Base-by-base conservation (phyloP, 1,140 invertebrate genomes). In the Dendroctonus valens region DNA sequence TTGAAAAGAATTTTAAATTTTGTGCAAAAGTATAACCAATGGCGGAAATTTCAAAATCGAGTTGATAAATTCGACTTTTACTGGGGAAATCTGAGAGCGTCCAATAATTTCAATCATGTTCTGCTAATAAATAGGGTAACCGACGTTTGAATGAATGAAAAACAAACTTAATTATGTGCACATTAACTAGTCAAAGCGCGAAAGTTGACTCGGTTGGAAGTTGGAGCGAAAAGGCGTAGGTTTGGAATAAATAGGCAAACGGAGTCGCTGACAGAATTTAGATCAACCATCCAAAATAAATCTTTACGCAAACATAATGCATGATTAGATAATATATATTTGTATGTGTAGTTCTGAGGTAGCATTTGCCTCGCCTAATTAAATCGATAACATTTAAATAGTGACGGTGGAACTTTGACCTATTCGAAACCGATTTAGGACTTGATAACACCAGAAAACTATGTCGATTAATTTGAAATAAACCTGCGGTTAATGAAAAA, bases 151-250 rank as follows among this genome's bases (percentile, higher is more conserved):
- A 48, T 67, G 50, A 67, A 61, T 55, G 42, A 44, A 55, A 67
- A 67, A 67, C 65, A 67, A 67, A 61, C 65, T 67, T 67, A 57
- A 67, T 67, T 67, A 61, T 61, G 49, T 12, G 51, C 59, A 59
- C 51, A 67, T 67, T 49, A 67, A 61, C 65, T 15, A 67, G 57
- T 67, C 39, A 39, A 38, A 61, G 58, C 41, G 54, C 41, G 38
- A 50, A 41, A 65, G n/a, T 65, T 65, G 41, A 65, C 50, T 52
- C 11, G 59, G 40, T 52, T 49, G 15, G 52, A 49, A 50, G 15
- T 62, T 41, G 15, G 50, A 40, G 41, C 12, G 42, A 55, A 54
- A 46, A 6, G 14, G 41, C 51, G 51, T 54, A 42, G 61, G 61
- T 7, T n/a, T 39, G 11, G 14, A 63, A 54, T 46, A 63, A 63